Evolutionary conservation across 2,113 vertebrate genomes (phyloP), one percentile per base, ranked within the genome.

Genomic region (Aplodontia rufa): DNA sequence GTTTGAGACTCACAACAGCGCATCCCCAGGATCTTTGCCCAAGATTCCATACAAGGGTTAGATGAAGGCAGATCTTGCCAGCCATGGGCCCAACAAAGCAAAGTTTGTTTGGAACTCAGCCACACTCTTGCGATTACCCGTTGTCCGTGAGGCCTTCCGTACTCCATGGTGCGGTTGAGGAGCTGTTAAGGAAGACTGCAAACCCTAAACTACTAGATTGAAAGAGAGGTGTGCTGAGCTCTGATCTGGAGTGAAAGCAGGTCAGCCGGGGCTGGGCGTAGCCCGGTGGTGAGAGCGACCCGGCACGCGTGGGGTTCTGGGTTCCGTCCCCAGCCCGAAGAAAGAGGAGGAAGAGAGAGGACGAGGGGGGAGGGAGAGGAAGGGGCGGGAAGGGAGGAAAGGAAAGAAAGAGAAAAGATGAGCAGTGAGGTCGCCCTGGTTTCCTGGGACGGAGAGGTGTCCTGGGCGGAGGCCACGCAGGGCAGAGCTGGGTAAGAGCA

Each of bases 71-170:
- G 14, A 7, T 24, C 3, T 8, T 40, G 24, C 51, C 22, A 64
- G 1, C 10, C 2, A 0, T 0, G 20, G 20, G 1, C 45, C 37
- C 5, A 28, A 6, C 10, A 47, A 82, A 72, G 90, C 60, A 79
- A 74, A 94, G 69, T 32, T 79, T 47, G 62, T 22, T 40, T 60
- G n/a, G 64, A 30, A 60, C 51, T 37, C 30, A 62, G 69, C 24
- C 5, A 28, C 4, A 1, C 40, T 17, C 20, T 0, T 14, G 51
- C 4, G 0, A 0, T 20, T 24, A 16, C 53, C 1, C 6, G 0
- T 0, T 8, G 9, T 16, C 68, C 2, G 7, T 35, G 49, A 68
- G 12, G 4, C 10, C 47, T 20, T 14, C 20, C 5, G 0, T 5
- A 49, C 3, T 40, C 3, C 0, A 1, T 0, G 5, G 51, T 19